Evolutionary conservation across 2,113 vertebrate genomes (phyloP).

Genomic region (Trichechus manatus): DNA sequence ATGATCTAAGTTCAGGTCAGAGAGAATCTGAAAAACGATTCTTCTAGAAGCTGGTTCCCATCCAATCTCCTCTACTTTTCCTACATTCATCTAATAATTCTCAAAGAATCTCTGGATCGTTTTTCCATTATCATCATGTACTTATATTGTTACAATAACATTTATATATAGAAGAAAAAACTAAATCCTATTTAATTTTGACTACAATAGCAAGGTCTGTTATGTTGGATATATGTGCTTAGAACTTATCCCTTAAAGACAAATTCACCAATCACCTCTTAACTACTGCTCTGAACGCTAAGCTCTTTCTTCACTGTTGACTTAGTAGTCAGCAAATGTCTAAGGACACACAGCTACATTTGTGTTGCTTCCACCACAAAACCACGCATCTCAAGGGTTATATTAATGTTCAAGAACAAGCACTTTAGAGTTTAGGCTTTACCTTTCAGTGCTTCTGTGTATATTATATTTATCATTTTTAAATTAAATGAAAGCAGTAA

Average conservation of each 20-base stretch:
- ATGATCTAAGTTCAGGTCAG: background rate
- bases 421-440: background rate
- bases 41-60: background rate
- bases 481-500: slow-evolving; percentile 45
- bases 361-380: slow-evolving; percentile 2
- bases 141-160: background rate
- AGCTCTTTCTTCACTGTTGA: background rate
- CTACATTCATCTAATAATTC: background rate
- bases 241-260: background rate
- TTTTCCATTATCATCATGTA: background rate
- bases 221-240: background rate
- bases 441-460: slow-evolving; percentile 39
- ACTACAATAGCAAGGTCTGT: background rate
- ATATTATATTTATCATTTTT: slow-evolving; percentile 54
- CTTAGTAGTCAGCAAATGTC: background rate
- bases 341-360: background rate
- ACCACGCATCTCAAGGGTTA: background rate
- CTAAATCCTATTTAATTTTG: background rate
- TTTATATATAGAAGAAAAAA: background rate
- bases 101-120: background rate
- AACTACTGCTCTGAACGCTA: background rate
- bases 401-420: background rate
- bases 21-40: background rate
- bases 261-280: background rate
- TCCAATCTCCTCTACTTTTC: background rate